Evolutionary conservation across 2,888 invertebrate genomes (phyloP), one percentile per base, ranked within the genome.

Genomic region (Heliconius ethilla): DNA sequence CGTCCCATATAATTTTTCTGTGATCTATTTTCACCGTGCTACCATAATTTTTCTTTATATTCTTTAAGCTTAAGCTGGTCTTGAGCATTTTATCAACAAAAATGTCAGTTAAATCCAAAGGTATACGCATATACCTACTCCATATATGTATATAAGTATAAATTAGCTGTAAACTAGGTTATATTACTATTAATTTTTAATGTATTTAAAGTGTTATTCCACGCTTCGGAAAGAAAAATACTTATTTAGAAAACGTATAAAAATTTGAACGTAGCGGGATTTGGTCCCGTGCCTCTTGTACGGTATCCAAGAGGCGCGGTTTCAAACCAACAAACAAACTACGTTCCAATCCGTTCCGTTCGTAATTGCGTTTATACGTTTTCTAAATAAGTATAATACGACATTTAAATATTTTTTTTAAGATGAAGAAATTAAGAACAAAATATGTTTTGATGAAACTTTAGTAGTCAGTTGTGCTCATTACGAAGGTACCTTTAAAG

Each of bases 371-470:
- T 40, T 40, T 40, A 2, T 40, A 11, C 40, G 0, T 40, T 40
- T 40, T 40, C 40, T 40, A 40, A 33, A 33, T 1, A 33, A 40
- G 11, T 51, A 22, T 51, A 7, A 7, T 51, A 51, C 51, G 7
- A 51, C 22, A 51, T 2, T 22, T 22, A 22, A 22, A 22, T 51
- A 18, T 22, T 22, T 51, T 22, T 73, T 79, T 87, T 75, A 83
- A 95, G 95, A 95, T 85, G 91, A 94, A 66, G 85, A 87, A 55
- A 82, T 94, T 51, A 95, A 95, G 83, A 87, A 92, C 82, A 87
- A 93, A 81, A 82, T 96, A 82, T 91, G 94, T 83, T 96, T 96
- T 85, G 91, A 91, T 37, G 96, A 96, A 88, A 92, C 92, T 9
- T 86, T 96, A 70, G 84, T 96, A 73, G 90, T 96, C 75, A 95